phyloP scores from a whole-genome alignment of 2,113 vertebrate species.

The Mesocricetus auratus region DNA sequence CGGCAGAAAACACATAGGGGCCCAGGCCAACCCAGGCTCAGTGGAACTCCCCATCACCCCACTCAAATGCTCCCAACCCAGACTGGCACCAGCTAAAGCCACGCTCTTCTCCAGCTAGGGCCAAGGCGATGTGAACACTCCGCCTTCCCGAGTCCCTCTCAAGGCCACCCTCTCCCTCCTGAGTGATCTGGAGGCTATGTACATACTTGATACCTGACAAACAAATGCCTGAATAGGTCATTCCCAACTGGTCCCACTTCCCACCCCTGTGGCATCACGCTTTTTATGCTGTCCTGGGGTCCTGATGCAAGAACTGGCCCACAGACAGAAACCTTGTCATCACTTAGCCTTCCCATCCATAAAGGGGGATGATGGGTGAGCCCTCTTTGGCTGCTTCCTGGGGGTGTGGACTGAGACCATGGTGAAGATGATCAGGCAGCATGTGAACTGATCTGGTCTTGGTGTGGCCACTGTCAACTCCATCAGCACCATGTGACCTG shows the following conservation, averaged over 20 bases:
- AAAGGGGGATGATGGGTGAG: neutral
- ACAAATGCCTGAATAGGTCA: neutral
- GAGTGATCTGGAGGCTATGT: neutral
- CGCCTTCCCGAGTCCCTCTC: neutral
- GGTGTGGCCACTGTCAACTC: neutral
- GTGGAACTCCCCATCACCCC: neutral
- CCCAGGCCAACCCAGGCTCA: neutral
- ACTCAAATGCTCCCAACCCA: neutral
- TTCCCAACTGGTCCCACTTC: neutral
- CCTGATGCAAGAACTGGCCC: neutral
- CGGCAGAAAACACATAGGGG: neutral
- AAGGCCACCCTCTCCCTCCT: neutral
- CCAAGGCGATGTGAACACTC: neutral
- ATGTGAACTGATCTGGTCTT: accelerated
- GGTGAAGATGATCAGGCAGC: neutral
- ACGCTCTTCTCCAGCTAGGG: neutral
- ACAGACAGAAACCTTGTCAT: neutral
- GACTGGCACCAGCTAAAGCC: neutral
- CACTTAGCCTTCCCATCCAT: neutral
- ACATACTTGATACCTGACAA: too few species aligned
- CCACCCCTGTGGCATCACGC: neutral
- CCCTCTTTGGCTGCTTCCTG: neutral
- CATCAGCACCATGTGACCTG: accelerated
- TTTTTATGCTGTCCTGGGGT: neutral
- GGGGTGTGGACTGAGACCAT: neutral